Evolutionary conservation across 1,140 invertebrate species (phyloP), one percentile per base, ranked within the genome.

Genomic region (Heterodera schachtii): DNA sequence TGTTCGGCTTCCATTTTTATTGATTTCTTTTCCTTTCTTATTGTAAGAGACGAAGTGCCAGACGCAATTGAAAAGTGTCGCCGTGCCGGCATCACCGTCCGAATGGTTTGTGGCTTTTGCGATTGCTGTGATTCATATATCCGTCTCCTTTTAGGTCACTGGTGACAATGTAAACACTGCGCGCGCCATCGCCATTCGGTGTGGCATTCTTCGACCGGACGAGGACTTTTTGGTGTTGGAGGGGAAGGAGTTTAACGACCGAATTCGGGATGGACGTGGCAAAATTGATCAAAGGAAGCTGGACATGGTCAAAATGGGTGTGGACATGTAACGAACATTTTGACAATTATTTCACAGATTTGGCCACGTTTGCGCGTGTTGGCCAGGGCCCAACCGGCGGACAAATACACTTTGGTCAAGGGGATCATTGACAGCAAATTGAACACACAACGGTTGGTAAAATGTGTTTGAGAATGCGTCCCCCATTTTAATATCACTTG

Each of bases 41-140:
- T 60, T 57, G 44, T 75, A 8, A 93, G 97, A 90, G 94, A 95
- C 21, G 97, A 98, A 93, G 95, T 98, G 78, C 97, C 97, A 6
- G 95, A 96, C 82, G 97, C 97, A 52, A 99, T 99, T 84, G 92
- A 93, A 80, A 95, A 94, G 90, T 99, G 97, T 91, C 96, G 98
- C 92, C 93, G 94, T 88, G 96, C 98, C 49, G 98, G 98, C 84
- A 99, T 99, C 85, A 98, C 96, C 16, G 97, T 99, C 4, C 93
- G 98, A 78, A 99, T 99, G 97, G 97, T 99, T 31, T 31, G 31
- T 31, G 31, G 0, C 31, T 31, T 31, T 31, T 31, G 31, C 31
- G 31, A 31, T 31, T 31, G 31, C 31, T 31, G 0, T 31, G 0
- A 31, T 31, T 31, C 31, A 31, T 31, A 31, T 31, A 1, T 1